Percentiles rank a stretch among this genome's conserved stretches.
Conservation (phyloP, 2,797 vertebrate genomes). For the Myoxocephalus aenaeus region DNA sequence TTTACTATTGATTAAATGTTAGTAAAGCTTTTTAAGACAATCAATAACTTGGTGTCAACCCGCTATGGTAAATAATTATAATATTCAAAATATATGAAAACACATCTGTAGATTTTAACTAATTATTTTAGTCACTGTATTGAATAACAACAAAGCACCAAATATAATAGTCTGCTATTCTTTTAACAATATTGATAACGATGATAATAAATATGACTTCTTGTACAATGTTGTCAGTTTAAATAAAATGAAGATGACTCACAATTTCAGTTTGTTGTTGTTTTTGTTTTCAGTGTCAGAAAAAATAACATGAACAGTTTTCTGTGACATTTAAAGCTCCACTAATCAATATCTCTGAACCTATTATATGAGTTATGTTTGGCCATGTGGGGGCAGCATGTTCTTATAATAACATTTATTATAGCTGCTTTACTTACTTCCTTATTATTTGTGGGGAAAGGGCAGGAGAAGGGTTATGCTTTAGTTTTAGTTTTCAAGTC, state of each 20-base stretch:
- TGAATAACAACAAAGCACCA: neutral
- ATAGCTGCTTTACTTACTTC: neutral
- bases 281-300: neutral
- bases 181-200: neutral
- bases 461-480: no score
- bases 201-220: neutral
- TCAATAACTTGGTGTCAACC: neutral
- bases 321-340: neutral
- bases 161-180: neutral
- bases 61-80: neutral
- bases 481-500: no score
- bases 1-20: neutral
- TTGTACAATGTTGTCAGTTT: neutral
- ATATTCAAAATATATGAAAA: neutral
- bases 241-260: slow-evolving; percentile 22
- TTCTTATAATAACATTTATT: neutral
- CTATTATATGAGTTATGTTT: neutral
- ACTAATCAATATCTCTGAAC: neutral
- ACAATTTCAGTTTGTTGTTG: neutral
- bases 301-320: neutral
- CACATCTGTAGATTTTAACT: neutral
- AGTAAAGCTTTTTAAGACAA: neutral
- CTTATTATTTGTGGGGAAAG: neutral
- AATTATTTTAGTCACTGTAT: neutral
- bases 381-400: no score